Evolutionary conservation across 2,797 vertebrate species (phyloP).

Genomic region (Pseudochirops cupreus): DNA sequence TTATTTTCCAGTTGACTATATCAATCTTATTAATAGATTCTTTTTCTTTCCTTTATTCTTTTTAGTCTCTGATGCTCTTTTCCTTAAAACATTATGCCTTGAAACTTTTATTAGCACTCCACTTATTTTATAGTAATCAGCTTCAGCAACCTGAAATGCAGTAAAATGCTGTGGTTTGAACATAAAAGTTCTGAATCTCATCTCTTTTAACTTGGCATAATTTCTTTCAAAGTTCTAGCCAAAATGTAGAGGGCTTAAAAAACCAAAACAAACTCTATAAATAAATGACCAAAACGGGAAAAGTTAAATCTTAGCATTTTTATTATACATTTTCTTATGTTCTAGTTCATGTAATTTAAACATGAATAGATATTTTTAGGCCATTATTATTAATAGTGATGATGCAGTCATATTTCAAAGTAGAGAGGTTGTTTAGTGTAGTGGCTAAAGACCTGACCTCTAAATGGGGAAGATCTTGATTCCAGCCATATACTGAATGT

Average conservation of each 20-base stretch:
- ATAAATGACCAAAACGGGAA: neutral
- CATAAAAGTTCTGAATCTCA: neutral
- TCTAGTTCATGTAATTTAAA: neutral
- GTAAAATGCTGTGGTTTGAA: constrained; percentile 6
- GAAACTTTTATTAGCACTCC: neutral
- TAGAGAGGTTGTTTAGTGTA: neutral
- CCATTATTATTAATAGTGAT: neutral
- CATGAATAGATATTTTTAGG: neutral
- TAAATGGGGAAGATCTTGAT: neutral
- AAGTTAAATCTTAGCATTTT: neutral
- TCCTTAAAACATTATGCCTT: constrained; percentile 26
- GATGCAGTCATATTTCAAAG: neutral
- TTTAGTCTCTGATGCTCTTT: neutral
- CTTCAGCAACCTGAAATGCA: neutral
- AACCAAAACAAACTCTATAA: neutral
- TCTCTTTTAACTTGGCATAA: neutral
- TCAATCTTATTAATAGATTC: neutral
- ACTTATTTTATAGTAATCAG: neutral
- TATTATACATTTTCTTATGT: neutral
- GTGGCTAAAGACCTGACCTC: neutral
- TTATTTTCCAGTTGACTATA: constrained; percentile 5
- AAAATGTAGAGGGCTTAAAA: neutral
- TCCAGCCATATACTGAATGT: neutral
- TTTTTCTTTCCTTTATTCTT: neutral
- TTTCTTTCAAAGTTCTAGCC: neutral